These are phyloP conservation scores for Metellina segmentata DNA, from an alignment of 2,888 invertebrate species.

Conservation along the genomic window DNA sequence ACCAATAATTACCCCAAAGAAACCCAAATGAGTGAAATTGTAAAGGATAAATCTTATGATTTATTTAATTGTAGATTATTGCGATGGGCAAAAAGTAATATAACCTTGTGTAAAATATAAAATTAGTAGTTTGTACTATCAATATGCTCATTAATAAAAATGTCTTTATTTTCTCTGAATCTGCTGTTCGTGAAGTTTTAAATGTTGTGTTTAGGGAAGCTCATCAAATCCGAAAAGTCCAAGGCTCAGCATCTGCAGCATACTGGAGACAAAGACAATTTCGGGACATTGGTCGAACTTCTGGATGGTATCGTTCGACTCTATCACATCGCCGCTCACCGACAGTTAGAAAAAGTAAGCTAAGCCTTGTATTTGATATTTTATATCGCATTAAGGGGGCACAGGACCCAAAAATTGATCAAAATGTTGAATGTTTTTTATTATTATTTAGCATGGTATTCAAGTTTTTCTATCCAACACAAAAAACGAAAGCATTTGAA, in stretches of 20 bases:
- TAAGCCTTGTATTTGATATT: not conserved
- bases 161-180: too few species aligned
- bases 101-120: too few species aligned
- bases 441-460: not conserved
- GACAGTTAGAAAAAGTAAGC: constrained; percentile 82
- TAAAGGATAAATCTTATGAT: too few species aligned
- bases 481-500: too few species aligned
- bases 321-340: constrained; percentile 86
- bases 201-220: constrained; percentile 40
- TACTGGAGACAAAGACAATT: constrained; percentile 74
- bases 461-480: not conserved
- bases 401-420: too few species aligned
- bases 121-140: too few species aligned
- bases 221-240: constrained; percentile 64
- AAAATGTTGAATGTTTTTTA: not conserved
- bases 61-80: too few species aligned
- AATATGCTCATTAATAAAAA: too few species aligned
- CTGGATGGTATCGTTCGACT: constrained; percentile 86
- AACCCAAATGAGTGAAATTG: too few species aligned
- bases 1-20: too few species aligned
- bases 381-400: too few species aligned
- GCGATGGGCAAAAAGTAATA: too few species aligned
- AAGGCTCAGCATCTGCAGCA: constrained; percentile 68
- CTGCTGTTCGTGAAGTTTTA: not conserved
- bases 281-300: constrained; percentile 80